These are phyloP conservation scores for Blomia tropicalis DNA, from an alignment of 2,888 invertebrate species.

Conservation along the genomic window DNA sequence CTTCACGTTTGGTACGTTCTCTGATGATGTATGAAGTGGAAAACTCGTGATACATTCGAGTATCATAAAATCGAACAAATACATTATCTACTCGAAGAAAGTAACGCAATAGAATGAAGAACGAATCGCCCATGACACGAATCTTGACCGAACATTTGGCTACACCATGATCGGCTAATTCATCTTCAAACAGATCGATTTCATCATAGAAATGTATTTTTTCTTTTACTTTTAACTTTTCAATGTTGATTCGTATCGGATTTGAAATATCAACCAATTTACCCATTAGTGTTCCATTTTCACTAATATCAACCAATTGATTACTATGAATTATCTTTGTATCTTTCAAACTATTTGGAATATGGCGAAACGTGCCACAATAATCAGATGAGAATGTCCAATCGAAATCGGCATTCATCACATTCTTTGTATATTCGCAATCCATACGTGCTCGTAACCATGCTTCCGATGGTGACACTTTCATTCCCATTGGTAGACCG, in stretches of 20 bases:
- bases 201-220: slow-evolving; percentile 87
- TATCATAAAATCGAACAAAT: slow-evolving; percentile 68
- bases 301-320: background rate
- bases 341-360: background rate
- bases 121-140: slow-evolving; percentile 86
- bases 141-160: slow-evolving; percentile 80
- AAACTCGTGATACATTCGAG: slow-evolving; percentile 59
- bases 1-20: slow-evolving; percentile 65
- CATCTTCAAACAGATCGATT: slow-evolving; percentile 87
- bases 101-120: slow-evolving; percentile 72
- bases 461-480: slow-evolving; percentile 73
- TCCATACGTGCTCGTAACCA: slow-evolving; percentile 75
- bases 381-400: slow-evolving; percentile 95
- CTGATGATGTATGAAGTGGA: slow-evolving; percentile 59
- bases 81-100: slow-evolving; percentile 90
- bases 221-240: slow-evolving; percentile 69
- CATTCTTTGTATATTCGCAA: slow-evolving; percentile 45
- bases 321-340: background rate
- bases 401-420: slow-evolving; percentile 67
- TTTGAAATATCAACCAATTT: slow-evolving; percentile 46
- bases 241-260: slow-evolving; percentile 62
- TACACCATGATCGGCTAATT: slow-evolving; percentile 90
- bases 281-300: background rate
- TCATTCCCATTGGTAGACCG: slow-evolving; percentile 47
- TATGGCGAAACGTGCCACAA: slow-evolving; percentile 46